A percentile compares a stretch with the other conserved stretches of the same genome.
phyloP scores from a whole-genome alignment of 2,888 invertebrate species.

The Dolichopus griseipennis region DNA sequence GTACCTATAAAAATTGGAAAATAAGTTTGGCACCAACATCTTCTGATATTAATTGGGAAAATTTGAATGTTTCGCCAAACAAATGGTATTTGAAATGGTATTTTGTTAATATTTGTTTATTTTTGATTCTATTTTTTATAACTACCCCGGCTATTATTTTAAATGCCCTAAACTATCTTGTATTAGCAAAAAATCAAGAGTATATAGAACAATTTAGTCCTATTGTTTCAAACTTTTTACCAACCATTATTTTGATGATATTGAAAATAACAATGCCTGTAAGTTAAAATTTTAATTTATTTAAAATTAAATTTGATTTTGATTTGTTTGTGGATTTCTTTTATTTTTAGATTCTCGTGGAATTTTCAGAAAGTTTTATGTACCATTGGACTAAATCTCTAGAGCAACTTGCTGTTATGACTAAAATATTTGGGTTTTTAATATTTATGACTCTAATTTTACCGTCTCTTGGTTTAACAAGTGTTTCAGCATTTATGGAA shows the following conservation, averaged over 20 bases:
- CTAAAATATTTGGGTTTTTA: constrained; percentile 83
- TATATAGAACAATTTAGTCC: constrained; percentile 43
- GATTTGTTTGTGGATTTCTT: not conserved
- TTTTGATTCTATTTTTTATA: constrained; percentile 77
- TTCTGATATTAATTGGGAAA: constrained; percentile 91
- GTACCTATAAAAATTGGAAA: constrained; percentile 64
- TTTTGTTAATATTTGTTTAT: constrained; percentile 67
- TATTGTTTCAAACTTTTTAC: constrained; percentile 75
- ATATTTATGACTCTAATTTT: constrained; percentile 89
- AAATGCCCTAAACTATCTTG: constrained; percentile 54
- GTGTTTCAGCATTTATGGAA: constrained; percentile 69
- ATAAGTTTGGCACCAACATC: constrained; percentile 83
- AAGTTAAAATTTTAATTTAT: constrained; percentile 24
- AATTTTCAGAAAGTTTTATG: constrained; percentile 82
- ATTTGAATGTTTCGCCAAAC: constrained; percentile 71
- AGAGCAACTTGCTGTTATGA: constrained; percentile 88
- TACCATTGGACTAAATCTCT: constrained; percentile 91
- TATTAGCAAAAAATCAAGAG: constrained; percentile 38
- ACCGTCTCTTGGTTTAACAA: constrained; percentile 84
- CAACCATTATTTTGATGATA: constrained; percentile 79
- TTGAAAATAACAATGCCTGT: constrained; percentile 89
- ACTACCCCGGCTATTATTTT: constrained; percentile 88
- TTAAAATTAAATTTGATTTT: not conserved
- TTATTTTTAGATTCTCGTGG: constrained; percentile 49
- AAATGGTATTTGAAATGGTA: constrained; percentile 81